Percentiles rank a stretch among this genome's conserved stretches.
phyloP scores from a whole-genome alignment of 2,888 invertebrate genomes.

The Lissocephala sabroskyi region DNA sequence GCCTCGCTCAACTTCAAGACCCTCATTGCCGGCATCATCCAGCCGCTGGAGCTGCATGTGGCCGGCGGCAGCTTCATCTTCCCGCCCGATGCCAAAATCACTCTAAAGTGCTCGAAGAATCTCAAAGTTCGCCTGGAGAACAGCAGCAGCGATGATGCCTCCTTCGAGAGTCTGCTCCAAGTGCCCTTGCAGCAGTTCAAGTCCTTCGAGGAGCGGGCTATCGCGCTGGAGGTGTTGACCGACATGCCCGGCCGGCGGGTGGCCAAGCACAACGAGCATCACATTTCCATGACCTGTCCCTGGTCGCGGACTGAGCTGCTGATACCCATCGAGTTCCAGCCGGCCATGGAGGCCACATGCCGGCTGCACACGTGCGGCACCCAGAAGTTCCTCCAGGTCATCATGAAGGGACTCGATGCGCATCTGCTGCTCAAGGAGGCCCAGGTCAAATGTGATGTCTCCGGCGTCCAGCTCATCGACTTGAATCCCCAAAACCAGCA shows the following conservation, averaged over 20 bases:
- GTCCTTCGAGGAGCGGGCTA: slow-evolving; percentile 79
- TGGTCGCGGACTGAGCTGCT: slow-evolving; percentile 84
- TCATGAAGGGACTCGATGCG: slow-evolving; percentile 77
- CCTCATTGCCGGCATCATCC: slow-evolving; percentile 86
- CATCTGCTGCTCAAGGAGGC: slow-evolving; percentile 74
- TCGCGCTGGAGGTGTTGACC: slow-evolving; percentile 80
- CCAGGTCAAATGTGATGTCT: slow-evolving; percentile 76
- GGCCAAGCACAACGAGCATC: slow-evolving; percentile 82
- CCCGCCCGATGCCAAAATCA: slow-evolving; percentile 75
- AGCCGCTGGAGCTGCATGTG: slow-evolving; percentile 82
- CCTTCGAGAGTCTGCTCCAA: slow-evolving; percentile 71
- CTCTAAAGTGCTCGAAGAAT: slow-evolving; percentile 70
- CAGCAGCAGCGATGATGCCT: slow-evolving; percentile 30
- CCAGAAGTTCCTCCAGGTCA: slow-evolving; percentile 89
- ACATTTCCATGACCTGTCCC: slow-evolving; percentile 85
- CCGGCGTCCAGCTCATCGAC: slow-evolving; percentile 77
- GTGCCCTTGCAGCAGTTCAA: slow-evolving; percentile 76
- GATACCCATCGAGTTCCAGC: slow-evolving; percentile 84
- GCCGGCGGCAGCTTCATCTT: slow-evolving; percentile 85
- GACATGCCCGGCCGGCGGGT: slow-evolving; percentile 82
- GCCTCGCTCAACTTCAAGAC: slow-evolving; percentile 77
- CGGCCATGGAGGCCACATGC: slow-evolving; percentile 86
- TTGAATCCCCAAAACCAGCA: slow-evolving; percentile 78
- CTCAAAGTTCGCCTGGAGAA: slow-evolving; percentile 66
- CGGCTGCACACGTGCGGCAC: slow-evolving; percentile 87